phyloP scores from a whole-genome alignment of 1,140 invertebrate species.

The Listronotus oregonensis region DNA sequence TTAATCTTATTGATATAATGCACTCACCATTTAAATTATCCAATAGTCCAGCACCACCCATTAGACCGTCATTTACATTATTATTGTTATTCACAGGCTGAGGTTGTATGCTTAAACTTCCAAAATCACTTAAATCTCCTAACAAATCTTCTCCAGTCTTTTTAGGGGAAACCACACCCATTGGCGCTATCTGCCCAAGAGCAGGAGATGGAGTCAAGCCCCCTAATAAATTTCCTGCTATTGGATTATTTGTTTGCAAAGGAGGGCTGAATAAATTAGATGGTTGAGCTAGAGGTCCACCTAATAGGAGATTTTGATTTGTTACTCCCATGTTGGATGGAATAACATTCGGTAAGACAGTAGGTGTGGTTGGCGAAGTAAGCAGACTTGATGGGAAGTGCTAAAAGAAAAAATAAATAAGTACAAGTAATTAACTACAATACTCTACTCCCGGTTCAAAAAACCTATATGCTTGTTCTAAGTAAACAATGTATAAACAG shows the following conservation, averaged over 20 bases:
- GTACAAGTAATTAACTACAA: too few species aligned
- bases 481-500: too few species aligned
- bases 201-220: slow-evolving; percentile 1
- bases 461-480: too few species aligned
- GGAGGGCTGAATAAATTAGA: neutral
- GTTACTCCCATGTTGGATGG: slow-evolving; percentile 21
- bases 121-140: slow-evolving; percentile 60
- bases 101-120: slow-evolving; percentile 49
- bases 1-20: too few species aligned
- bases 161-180: slow-evolving; percentile 33
- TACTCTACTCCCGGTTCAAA: too few species aligned
- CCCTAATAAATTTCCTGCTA: slow-evolving; percentile 13
- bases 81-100: slow-evolving; percentile 36
- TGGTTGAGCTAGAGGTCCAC: neutral
- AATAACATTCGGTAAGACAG: slow-evolving; percentile 26
- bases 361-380: slow-evolving; percentile 30
- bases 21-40: slow-evolving; percentile 43
- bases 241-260: neutral
- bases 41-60: slow-evolving; percentile 33
- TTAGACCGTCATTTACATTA: slow-evolving; percentile 29
- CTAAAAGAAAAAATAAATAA: slow-evolving; percentile 18
- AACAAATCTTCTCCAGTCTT: slow-evolving; percentile 61
- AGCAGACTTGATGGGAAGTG: slow-evolving; percentile 31
- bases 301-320: slow-evolving; percentile 10
- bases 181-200: neutral